phyloP scores from a whole-genome alignment of 2,888 invertebrate genomes.

The Drosophila colorata region DNA sequence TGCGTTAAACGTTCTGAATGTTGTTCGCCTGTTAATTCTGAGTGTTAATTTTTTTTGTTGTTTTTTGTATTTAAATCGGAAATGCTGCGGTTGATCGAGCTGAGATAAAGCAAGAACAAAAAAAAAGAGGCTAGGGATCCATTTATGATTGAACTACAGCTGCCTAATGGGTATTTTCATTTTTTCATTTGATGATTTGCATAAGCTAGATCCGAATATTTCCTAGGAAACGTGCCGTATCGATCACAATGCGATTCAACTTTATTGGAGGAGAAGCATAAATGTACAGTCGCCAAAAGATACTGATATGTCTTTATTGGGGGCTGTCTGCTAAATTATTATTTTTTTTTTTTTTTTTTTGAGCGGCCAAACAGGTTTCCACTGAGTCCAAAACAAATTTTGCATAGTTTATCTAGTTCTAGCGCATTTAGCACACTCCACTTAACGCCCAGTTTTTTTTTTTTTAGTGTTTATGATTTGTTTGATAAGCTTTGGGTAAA shows the following conservation, averaged over 20 bases:
- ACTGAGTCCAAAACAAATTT: constrained; percentile 33
- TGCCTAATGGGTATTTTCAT: constrained; percentile 39
- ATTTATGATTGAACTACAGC: constrained; percentile 4
- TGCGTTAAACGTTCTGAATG: constrained; percentile 56
- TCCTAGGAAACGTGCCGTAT: constrained; percentile 65
- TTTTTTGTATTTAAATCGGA: constrained; percentile 46
- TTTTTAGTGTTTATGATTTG: constrained; percentile 27
- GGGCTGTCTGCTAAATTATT: constrained; percentile 9
- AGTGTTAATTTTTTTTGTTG: constrained; percentile 55
- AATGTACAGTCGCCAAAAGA: not conserved
- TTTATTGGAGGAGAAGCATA: constrained; percentile 1
- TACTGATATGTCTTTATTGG: constrained; percentile 18
- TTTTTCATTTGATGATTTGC: constrained; percentile 60
- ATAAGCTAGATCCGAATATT: constrained; percentile 56
- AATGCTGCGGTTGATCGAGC: constrained; percentile 61
- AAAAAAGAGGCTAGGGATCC: not conserved
- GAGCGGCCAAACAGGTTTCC: constrained; percentile 59
- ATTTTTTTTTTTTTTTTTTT: constrained; percentile 8
- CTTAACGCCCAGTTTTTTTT: constrained; percentile 51
- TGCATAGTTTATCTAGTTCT: constrained; percentile 40
- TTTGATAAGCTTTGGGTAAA: constrained; percentile 60
- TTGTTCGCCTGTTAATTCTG: constrained; percentile 17
- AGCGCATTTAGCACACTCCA: constrained; percentile 65
- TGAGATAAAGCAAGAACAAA: constrained; percentile 3
- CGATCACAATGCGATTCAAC: constrained; percentile 8